Evolutionary conservation across 1,140 invertebrate genomes (phyloP), one percentile per base, ranked within the genome.

Genomic region (Penaeus vannamei): DNA sequence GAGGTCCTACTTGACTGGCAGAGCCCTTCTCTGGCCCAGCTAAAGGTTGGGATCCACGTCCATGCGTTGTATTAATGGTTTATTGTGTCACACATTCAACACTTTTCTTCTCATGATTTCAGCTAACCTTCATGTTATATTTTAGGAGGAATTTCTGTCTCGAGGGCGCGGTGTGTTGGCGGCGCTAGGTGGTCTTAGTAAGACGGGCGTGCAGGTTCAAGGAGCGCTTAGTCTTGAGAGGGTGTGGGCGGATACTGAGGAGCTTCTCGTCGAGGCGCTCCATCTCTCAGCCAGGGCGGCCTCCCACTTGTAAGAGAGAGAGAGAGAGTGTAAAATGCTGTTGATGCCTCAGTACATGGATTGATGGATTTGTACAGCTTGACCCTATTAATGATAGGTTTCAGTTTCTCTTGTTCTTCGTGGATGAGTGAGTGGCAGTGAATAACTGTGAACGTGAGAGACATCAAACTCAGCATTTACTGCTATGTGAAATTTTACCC

Each of bases 1-100:
- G 79, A 86, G 60, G 23, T 87, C 23, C 81, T 87, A 23, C 26
- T 86, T 0, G 89, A 90, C 59, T 86, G 84, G 66, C 89, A 90
- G 60, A 59, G 26, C 7, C 82, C 69, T 23, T 89, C 87, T 22
- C 29, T 89, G 17, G 82, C 82, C 29, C 87, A 84, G 36, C 60
- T 89, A 7, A 79, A 66, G 87, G 87, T 89, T 23, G 12, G 62
- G 61, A 14, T 32, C 23, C 1, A 23, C 53, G 12, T 53, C 10
- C 53, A 53, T 53, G 12, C 53, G 8, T 53, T 53, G 53, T 17
- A 53, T 53, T 53, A 53, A 53, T 53, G 17, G 12, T 12, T 53
- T 17, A 53, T 2, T 53, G 17, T 53, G 53, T 53, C 53, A 42
- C 1, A 42, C 36, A 42, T 42, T 42, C 36, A 42, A 42, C 36